Evolutionary conservation across 2,113 vertebrate species (phyloP), one percentile per base, ranked within the genome.

Genomic region (Grallaria varia): DNA sequence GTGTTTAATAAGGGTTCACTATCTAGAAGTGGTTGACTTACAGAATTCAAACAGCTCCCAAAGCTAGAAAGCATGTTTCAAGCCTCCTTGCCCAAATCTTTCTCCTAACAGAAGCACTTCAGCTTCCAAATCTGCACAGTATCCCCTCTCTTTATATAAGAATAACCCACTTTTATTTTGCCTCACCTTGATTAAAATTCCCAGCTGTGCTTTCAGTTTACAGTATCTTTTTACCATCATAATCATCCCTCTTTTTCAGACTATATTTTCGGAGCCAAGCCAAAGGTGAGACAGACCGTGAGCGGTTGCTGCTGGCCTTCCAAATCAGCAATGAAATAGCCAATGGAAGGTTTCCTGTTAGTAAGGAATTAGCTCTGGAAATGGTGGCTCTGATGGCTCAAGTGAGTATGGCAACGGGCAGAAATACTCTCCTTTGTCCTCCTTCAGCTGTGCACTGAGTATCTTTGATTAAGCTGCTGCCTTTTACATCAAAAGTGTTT

Each of bases 311-410:
- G 50, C 96, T 99, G 98, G 98, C 98, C 1, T 98, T 98, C 96
- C 99, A 99, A 97, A 98, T 99, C 85, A 99, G 98, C 76, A 97
- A 96, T 42, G 98, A 99, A 66, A 98, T 99, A 45, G 97, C 98
- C 71, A 98, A 97, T 76, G 98, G 99, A 55, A 98, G 98, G 86
- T 99, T 99, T 95, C 99, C 98, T 39, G 98, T 99, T 85, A 99
- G 98, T 96, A 99, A 99, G 94, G 99, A 99, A 93, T 97, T 99
- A 94, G 99, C 98, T 59, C 97, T 99, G 80, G 99, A 99, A 95
- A 98, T 99, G 96, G 98, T 98, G 33, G 98, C 98, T 49, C 97
- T 99, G 72, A 98, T 99, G 98, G 98, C 98, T 42, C 99, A 99
- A 98, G 99, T 99, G 66, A 90, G 92, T 56, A 52, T 37, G 31